Evolutionary conservation across 1,140 invertebrate genomes (phyloP).

Genomic region (Drosophila baimaii): DNA sequence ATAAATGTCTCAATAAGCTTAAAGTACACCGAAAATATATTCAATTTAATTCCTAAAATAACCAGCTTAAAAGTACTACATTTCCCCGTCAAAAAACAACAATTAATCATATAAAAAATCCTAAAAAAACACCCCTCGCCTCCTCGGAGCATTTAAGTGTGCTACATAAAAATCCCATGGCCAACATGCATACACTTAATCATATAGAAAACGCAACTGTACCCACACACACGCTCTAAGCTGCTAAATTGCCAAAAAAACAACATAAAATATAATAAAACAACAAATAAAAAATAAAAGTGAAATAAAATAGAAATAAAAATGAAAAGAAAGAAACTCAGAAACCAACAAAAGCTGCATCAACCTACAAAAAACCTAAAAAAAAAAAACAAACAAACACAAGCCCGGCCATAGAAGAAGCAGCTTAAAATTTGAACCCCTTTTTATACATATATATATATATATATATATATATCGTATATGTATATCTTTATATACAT

Average conservation of each 20-base stretch:
- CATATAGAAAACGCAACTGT: constrained; percentile 41
- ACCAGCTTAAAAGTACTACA: not conserved
- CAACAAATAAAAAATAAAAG: not conserved
- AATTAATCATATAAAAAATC: constrained; percentile 9
- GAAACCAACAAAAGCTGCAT: constrained; percentile 44
- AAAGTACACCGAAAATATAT: too few species aligned
- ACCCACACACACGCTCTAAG: constrained; percentile 29
- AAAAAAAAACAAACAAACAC: constrained; percentile 24
- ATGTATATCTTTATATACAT: constrained; percentile 12
- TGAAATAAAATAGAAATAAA: constrained; percentile 1
- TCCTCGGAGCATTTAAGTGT: constrained; percentile 26
- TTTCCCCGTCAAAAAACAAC: not conserved
- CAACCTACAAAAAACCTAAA: constrained; percentile 19
- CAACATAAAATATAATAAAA: not conserved
- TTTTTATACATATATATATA: constrained; percentile 33
- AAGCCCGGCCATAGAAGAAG: constrained; percentile 31
- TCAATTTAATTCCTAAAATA: not conserved
- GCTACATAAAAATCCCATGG: constrained; percentile 18
- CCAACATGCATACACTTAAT: constrained; percentile 21
- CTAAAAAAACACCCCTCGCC: too few species aligned
- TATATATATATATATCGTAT: constrained; percentile 24
- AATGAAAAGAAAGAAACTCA: constrained; percentile 17
- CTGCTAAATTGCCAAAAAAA: constrained; percentile 43
- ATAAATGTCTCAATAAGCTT: too few species aligned
- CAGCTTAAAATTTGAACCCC: constrained; percentile 52